These are phyloP conservation scores for Ferdinandea cuprea DNA, from an alignment of 2,888 invertebrate genomes.

Conservation along the genomic window DNA sequence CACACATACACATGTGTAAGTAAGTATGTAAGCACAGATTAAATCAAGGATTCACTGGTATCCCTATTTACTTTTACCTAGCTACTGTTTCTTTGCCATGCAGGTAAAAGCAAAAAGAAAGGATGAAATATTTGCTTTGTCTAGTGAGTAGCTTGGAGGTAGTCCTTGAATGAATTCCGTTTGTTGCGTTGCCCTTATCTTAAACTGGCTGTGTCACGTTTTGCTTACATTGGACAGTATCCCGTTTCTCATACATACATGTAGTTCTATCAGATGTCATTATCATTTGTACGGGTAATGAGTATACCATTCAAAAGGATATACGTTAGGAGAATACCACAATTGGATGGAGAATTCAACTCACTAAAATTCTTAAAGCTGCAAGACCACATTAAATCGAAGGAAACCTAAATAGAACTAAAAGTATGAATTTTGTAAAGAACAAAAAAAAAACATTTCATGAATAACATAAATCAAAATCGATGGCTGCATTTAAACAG, in stretches of 20 bases:
- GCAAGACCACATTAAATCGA: slow-evolving; percentile 10
- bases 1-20: not conserved
- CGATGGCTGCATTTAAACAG: not conserved
- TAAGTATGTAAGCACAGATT: slow-evolving; percentile 12
- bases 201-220: slow-evolving; percentile 39
- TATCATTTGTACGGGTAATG: slow-evolving; percentile 58
- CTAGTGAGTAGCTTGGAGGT: not conserved
- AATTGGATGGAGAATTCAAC: too few species aligned
- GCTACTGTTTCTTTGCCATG: too few species aligned
- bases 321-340: slow-evolving; percentile 32
- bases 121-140: slow-evolving; percentile 21
- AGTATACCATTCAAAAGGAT: slow-evolving; percentile 49
- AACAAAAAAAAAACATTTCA: not conserved
- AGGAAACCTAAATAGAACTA: slow-evolving; percentile 10
- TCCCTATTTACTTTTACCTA: slow-evolving; percentile 34
- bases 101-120: not conserved
- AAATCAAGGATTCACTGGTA: slow-evolving; percentile 32
- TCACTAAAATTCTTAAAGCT: too few species aligned
- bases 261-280: slow-evolving; percentile 31
- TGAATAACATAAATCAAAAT: slow-evolving; percentile 44
- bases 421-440: not conserved
- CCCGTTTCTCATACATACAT: not conserved
- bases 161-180: slow-evolving; percentile 12
- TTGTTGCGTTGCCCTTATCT: slow-evolving; percentile 21
- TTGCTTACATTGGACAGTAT: slow-evolving; percentile 37